Evolutionary conservation across 2,797 vertebrate genomes (phyloP).

Genomic region (Lacerta agilis): DNA sequence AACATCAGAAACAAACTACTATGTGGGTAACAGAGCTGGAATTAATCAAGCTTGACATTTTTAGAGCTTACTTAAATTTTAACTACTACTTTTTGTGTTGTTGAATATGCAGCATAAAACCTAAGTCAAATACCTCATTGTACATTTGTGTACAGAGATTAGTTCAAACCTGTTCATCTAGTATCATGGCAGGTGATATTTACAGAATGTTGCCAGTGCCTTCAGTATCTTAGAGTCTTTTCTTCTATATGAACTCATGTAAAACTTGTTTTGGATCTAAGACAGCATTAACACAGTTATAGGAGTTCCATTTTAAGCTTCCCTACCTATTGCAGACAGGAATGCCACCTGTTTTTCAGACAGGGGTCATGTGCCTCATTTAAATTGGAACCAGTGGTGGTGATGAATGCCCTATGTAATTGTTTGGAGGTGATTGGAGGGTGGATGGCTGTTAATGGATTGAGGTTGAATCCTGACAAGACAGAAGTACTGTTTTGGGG

Average conservation of each 20-base stretch:
- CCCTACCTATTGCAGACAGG: background rate
- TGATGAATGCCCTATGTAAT: background rate
- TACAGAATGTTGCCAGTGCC: background rate
- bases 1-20: background rate
- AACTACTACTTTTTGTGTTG: background rate
- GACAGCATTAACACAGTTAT: background rate
- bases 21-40: background rate
- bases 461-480: too few relatives aligned
- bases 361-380: background rate
- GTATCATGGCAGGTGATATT: background rate
- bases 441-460: too few relatives aligned
- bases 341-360: background rate
- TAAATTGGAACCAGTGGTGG: background rate
- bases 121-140: background rate
- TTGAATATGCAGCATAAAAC: background rate
- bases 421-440: too few relatives aligned
- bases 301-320: background rate
- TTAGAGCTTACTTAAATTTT: background rate
- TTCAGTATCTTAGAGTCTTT: background rate
- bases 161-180: background rate
- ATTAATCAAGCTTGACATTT: background rate
- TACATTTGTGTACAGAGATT: background rate
- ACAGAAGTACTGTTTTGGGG: too few relatives aligned
- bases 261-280: background rate
- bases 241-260: background rate